phyloP scores from a whole-genome alignment of 2,888 invertebrate genomes.

The Troides oblongomaculatus region DNA sequence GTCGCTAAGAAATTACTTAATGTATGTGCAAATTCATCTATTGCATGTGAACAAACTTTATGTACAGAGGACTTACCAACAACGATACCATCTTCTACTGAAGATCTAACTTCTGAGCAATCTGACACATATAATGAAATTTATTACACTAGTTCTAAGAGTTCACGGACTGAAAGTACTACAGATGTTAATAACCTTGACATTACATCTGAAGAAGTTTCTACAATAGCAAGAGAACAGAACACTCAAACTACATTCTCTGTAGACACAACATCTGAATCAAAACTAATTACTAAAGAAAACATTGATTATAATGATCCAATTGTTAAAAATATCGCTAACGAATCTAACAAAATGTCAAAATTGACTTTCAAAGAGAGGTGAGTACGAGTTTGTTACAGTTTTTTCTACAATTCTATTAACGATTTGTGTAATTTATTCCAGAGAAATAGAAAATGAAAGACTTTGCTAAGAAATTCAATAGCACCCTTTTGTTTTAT shows the following conservation, averaged over 20 bases:
- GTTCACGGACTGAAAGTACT: neutral
- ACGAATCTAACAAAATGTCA: neutral
- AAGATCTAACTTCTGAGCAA: neutral
- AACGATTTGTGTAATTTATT: too few relatives aligned
- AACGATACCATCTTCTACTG: conserved; percentile 10
- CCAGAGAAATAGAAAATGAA: too few relatives aligned
- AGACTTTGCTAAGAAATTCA: neutral
- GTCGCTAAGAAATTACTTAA: conserved; percentile 26
- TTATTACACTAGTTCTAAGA: neutral
- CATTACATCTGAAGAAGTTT: neutral
- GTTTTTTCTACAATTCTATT: too few relatives aligned
- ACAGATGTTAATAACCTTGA: neutral
- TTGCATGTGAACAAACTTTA: conserved; percentile 30
- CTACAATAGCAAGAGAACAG: neutral
- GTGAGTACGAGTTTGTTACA: neutral
- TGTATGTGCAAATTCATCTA: conserved; percentile 24
- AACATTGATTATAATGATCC: neutral
- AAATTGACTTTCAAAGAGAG: neutral
- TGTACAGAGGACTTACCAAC: conserved; percentile 26
- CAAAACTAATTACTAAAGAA: neutral
- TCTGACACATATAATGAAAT: neutral
- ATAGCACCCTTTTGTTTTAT: neutral
- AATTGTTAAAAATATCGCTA: neutral
- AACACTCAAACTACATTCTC: neutral
- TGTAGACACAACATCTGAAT: neutral